Conservation (phyloP, 2,888 invertebrate species). For the Athrips mouffetella region DNA sequence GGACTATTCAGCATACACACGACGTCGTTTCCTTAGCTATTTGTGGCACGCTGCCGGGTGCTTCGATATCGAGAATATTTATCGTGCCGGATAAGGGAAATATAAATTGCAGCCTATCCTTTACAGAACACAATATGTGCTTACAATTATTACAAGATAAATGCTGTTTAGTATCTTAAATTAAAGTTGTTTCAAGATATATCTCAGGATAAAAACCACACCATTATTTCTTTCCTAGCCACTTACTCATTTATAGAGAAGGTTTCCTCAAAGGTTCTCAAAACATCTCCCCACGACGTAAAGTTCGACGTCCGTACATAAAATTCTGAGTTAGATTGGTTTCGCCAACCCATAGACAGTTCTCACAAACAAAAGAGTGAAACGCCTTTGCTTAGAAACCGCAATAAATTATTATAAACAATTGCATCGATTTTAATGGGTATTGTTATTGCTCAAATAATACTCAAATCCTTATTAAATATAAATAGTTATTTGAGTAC, state of each 20-base stretch:
- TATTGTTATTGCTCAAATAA: too few relatives aligned
- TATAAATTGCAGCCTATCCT: not conserved
- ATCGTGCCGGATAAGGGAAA: not conserved
- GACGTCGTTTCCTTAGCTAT: conserved; percentile 12
- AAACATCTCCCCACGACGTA: not conserved
- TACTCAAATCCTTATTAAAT: too few relatives aligned
- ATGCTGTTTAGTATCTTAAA: too few relatives aligned
- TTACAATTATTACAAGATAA: too few relatives aligned
- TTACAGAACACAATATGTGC: too few relatives aligned
- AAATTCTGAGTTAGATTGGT: conserved; percentile 2
- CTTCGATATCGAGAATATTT: conserved; percentile 8
- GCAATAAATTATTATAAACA: conserved; percentile 1
- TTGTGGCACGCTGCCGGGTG: conserved; percentile 9
- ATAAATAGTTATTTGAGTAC: too few relatives aligned
- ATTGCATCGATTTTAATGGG: too few relatives aligned
- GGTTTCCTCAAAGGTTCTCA: not conserved
- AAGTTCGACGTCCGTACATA: not conserved
- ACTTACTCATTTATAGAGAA: not conserved
- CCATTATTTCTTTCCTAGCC: too few relatives aligned
- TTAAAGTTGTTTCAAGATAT: too few relatives aligned
- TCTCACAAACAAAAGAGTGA: too few relatives aligned
- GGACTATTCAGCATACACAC: conserved; percentile 13
- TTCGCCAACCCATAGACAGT: not conserved
- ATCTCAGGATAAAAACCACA: too few relatives aligned
- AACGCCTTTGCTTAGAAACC: too few relatives aligned